phyloP scores from a whole-genome alignment of 2,113 vertebrate genomes.

The Rhinogobius similis region DNA sequence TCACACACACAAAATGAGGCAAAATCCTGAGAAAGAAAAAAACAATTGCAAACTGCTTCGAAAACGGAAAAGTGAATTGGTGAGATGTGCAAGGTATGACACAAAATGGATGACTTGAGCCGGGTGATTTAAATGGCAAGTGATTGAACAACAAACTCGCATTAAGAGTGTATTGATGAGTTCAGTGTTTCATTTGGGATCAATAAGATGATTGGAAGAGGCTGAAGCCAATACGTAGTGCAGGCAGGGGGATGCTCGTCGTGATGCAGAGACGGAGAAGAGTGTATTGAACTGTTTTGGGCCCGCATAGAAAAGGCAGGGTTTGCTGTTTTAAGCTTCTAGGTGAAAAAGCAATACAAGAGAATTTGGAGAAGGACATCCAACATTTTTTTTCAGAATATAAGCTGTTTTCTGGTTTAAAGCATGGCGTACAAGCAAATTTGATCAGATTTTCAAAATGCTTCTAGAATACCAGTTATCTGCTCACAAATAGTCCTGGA shows the following conservation, averaged over 20 bases:
- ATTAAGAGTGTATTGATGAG: slow-evolving; percentile 80
- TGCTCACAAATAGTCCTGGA: too few relatives aligned
- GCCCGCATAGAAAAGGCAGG: slow-evolving; percentile 18
- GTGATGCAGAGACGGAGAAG: slow-evolving; percentile 40
- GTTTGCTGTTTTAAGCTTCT: slow-evolving; percentile 39
- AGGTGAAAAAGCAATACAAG: slow-evolving; percentile 13
- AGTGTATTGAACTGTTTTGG: slow-evolving; percentile 53
- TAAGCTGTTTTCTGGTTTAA: too few relatives aligned
- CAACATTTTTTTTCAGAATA: background rate
- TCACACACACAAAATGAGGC: slow-evolving; percentile 18
- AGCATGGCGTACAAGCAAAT: background rate
- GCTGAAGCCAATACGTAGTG: slow-evolving; percentile 66
- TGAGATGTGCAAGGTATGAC: slow-evolving; percentile 61
- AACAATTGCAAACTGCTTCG: slow-evolving; percentile 54
- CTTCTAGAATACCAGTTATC: background rate
- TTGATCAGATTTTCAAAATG: background rate
- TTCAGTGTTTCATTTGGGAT: slow-evolving; percentile 78
- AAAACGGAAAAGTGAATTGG: slow-evolving; percentile 71
- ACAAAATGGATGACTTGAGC: slow-evolving; percentile 71
- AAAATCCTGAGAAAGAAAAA: slow-evolving; percentile 52
- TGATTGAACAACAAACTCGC: slow-evolving; percentile 80
- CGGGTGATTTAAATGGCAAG: slow-evolving; percentile 77
- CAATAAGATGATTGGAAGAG: slow-evolving; percentile 75
- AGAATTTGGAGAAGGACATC: background rate
- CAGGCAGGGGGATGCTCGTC: slow-evolving; percentile 35